Base-by-base conservation (phyloP, 1,140 invertebrate genomes). In the Dreissena polymorpha region DNA sequence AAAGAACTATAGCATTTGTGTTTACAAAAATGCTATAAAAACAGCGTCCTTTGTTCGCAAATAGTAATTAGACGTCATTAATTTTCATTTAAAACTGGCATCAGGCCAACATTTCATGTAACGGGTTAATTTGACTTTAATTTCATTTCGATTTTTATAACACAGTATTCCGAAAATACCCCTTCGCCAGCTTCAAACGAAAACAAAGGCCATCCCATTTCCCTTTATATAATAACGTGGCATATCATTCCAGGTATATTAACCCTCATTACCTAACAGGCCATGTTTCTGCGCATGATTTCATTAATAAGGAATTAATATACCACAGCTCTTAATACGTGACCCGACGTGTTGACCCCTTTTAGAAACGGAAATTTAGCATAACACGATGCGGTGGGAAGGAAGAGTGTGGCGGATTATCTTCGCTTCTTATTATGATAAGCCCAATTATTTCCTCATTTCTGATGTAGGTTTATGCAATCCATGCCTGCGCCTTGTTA, bases 351-450 rank as follows among this genome's bases (percentile, higher is more conserved):
- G 10, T 23, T 57, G 53, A 82, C 79, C 71, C 77, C 50, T 65
- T 49, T 82, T 82, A 74, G 21, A 74, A 57, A 51, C 21, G 57
- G 70, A 73, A 82, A 82, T 82, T 82, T 82, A 82, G 57, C 79
- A 82, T 82, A 82, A 53, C 70, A 74, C 29, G 50, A 67, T 74
- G 65, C 72, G 63, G 70, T 74, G 79, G 70, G 79, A 82, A 80
- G 69, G 55, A 55, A 70, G 23, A 80, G 60, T 70, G 77, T 74
- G 65, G 29, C 13, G 57, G 39, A 74, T 73, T 67, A 68, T 82
- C 79, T 39, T 57, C 18, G 21, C 39, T 12, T 14, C 71, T 25
- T 21, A 18, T 64, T 82, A 82, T 82, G 79, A 82, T 82, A 82
- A 82, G 79, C 10, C 57, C n/a, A 73, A 82, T 82, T 74, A 82